phyloP scores from a whole-genome alignment of 2,113 vertebrate genomes.

The Microcebus griseorufus region DNA sequence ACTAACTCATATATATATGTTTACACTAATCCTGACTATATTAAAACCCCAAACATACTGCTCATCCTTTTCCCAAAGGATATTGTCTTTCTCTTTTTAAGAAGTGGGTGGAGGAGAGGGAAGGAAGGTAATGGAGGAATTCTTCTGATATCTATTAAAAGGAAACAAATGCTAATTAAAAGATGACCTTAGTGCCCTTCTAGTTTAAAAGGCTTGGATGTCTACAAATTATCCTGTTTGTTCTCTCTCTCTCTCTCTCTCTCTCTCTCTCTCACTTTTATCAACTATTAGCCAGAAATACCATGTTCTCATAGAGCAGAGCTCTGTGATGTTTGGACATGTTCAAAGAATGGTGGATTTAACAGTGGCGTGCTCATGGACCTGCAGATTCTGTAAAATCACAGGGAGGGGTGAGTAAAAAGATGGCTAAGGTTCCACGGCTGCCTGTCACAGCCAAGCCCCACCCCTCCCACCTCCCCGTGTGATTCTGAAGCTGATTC shows the following conservation, averaged over 20 bases:
- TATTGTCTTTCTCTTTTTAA: background rate
- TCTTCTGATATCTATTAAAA: background rate
- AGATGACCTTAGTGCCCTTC: background rate
- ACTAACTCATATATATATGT: background rate
- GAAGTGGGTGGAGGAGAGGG: background rate
- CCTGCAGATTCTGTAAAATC: background rate
- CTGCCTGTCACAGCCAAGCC: background rate
- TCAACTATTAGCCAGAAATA: slow-evolving; percentile 41
- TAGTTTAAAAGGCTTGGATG: slow-evolving; percentile 7
- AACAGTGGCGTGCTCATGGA: background rate
- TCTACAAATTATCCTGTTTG: slow-evolving; percentile 17
- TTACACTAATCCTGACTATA: background rate
- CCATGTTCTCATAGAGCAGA: background rate
- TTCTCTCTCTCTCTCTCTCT: background rate
- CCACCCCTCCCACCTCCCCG: no score
- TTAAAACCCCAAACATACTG: background rate
- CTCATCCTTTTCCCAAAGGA: background rate
- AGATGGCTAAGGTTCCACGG: background rate
- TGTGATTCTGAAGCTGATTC: background rate
- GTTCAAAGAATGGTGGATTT: slow-evolving; percentile 4
- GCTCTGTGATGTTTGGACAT: slow-evolving; percentile 29
- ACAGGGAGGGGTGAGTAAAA: background rate
- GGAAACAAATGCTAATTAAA: slow-evolving; percentile 38
- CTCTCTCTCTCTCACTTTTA: background rate
- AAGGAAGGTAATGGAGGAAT: background rate